Base-by-base conservation (phyloP, 2,888 invertebrate species). In the Drosophila lacicola region DNA sequence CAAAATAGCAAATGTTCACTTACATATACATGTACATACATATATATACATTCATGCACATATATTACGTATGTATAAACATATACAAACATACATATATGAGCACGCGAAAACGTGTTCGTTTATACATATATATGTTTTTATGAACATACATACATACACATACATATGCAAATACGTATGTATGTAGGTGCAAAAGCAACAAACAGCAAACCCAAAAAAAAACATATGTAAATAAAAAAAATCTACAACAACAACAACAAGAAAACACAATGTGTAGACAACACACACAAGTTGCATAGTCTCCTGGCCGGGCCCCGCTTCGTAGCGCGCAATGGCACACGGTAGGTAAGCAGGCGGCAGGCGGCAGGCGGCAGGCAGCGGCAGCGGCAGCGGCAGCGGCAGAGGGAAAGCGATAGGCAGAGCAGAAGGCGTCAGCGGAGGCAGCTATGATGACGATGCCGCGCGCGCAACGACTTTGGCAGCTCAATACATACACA, bases 281-380 rank as follows among this genome's bases (percentile, higher is more conserved):
- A 73, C 62, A 73, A 77, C 63, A 80, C 73, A 63, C 62, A 85
- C 69, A 79, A 86, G 71, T 80, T 68, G 74, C 57, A 83, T 83
- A 86, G 89, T 88, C 82, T 83, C 87, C 54, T 83, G 87, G 41
- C 51, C 34, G 86, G 82, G 89, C 82, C 81, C 74, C 64, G 83
- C 45, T 88, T 67, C 74, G 63, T 50, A 44, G 42, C 63, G 69
- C 70, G 74, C 84, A 64, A 68, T 66, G 51, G 55, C 50, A 58
- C 46, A 74, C 54, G 62, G 57, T 42, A 56, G 47, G 45, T 49
- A 63, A 47, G 47, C 47, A 36, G 66, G 47, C 51, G 42, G 17
- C 17, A 17, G 17, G 17, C 17, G 1, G 36, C 42, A 50, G 63
- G n/a, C n/a, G n/a, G n/a, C n/a, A n/a, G 46, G 33, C 54, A 42